A percentile compares a stretch with the other conserved stretches of the same genome.
Evolutionary conservation across 2,888 invertebrate genomes (phyloP).

Genomic region (Campoplex capitator): DNA sequence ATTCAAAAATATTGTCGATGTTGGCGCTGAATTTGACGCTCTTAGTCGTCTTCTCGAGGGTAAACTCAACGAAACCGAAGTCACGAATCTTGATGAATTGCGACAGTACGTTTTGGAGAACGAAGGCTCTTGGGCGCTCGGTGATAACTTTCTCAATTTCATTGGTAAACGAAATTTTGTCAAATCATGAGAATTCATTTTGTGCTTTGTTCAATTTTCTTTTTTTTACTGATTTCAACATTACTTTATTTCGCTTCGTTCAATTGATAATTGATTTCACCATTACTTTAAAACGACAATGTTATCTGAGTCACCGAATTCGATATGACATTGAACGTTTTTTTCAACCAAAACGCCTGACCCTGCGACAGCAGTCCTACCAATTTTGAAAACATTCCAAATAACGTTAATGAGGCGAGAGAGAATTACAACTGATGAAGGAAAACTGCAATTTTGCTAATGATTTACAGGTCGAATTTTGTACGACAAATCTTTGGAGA

Average conservation of each 20-base stretch:
- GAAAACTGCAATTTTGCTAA: background rate
- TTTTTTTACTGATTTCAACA: background rate
- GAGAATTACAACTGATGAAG: background rate
- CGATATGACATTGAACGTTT: background rate
- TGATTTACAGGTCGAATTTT: conserved; percentile 86
- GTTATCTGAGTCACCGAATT: too few relatives aligned
- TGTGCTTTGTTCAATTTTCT: background rate
- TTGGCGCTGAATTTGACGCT: conserved; percentile 90
- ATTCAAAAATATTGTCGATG: conserved; percentile 89
- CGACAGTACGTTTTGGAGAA: conserved; percentile 95
- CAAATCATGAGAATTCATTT: background rate
- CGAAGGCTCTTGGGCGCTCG: conserved; percentile 96
- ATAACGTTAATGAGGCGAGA: background rate
- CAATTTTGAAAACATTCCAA: background rate
- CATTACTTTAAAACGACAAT: too few relatives aligned
- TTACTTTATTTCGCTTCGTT: too few relatives aligned
- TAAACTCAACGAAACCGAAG: conserved; percentile 91
- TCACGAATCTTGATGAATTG: conserved; percentile 91
- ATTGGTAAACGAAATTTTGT: conserved; percentile 86
- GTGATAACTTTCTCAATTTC: conserved; percentile 94
- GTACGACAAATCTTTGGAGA: conserved; percentile 87
- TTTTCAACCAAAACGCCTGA: background rate
- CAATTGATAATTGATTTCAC: too few relatives aligned
- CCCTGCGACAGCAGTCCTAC: background rate
- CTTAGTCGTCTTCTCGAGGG: conserved; percentile 89